Evolutionary conservation across 2,888 invertebrate genomes (phyloP).

Genomic region (Chrysolina oricalcia): DNA sequence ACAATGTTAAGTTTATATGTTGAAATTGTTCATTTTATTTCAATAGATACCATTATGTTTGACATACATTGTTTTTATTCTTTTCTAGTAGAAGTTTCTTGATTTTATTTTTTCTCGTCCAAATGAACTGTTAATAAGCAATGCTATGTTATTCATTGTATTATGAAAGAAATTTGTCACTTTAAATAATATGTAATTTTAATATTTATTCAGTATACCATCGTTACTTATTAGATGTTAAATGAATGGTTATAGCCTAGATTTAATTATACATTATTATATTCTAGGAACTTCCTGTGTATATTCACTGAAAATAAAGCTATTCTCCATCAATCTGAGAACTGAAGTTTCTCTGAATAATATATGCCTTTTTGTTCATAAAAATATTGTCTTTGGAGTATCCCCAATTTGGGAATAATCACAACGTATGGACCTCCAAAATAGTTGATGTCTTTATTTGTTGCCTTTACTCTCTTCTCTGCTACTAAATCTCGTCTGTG

Average conservation of each 20-base stretch:
- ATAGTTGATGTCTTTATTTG: too few species aligned
- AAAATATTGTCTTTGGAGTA: too few species aligned
- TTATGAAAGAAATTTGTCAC: slow-evolving; percentile 48
- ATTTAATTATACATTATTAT: slow-evolving; percentile 34
- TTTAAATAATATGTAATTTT: slow-evolving; percentile 57
- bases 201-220: slow-evolving; percentile 60
- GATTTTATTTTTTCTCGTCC: slow-evolving; percentile 10
- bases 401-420: too few species aligned
- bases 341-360: not conserved
- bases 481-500: too few species aligned
- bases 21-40: slow-evolving; percentile 23
- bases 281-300: slow-evolving; percentile 45
- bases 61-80: slow-evolving; percentile 22
- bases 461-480: too few species aligned
- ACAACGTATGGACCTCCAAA: too few species aligned
- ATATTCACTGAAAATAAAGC: slow-evolving; percentile 53
- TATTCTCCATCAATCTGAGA: slow-evolving; percentile 42
- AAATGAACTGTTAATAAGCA: slow-evolving; percentile 47
- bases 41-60: slow-evolving; percentile 2
- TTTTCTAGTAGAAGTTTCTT: slow-evolving; percentile 31
- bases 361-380: too few species aligned
- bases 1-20: slow-evolving; percentile 32
- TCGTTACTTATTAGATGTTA: slow-evolving; percentile 54
- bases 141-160: slow-evolving; percentile 47
- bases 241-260: slow-evolving; percentile 56